Conservation (phyloP, 2,113 vertebrate species). For the Taurulus bubalis region DNA sequence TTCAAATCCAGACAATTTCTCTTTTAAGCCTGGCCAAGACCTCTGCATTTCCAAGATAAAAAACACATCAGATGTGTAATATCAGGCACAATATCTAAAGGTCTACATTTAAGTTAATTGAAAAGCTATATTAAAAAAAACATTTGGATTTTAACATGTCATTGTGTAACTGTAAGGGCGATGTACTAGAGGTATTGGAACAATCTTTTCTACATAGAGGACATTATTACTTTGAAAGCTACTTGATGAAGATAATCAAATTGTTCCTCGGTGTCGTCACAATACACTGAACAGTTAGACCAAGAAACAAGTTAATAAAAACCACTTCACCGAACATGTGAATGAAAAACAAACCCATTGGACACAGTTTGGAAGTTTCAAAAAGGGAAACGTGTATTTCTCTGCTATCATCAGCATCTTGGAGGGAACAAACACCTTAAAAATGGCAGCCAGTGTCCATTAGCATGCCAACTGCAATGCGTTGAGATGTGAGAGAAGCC, state of each 20-base stretch:
- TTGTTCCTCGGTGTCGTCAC: not conserved
- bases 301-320: not conserved
- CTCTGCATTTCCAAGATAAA: not conserved
- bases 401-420: not conserved
- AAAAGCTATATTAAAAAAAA: not conserved
- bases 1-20: not conserved
- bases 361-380: not conserved
- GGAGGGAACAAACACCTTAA: constrained; percentile 47
- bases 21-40: not conserved
- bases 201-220: not conserved
- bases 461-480: constrained; percentile 75
- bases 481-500: constrained; percentile 68
- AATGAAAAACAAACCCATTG: not conserved
- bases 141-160: constrained; percentile 13
- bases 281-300: not conserved
- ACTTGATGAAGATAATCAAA: not conserved
- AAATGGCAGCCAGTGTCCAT: constrained; percentile 61
- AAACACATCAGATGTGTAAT: not conserved
- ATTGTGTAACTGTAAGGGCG: not conserved
- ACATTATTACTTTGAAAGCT: not conserved
- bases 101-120: constrained; percentile 3
- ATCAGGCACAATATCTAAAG: not conserved
- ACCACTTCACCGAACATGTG: not conserved
- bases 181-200: not conserved
- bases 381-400: constrained; percentile 13